Base-by-base conservation (phyloP, 2,888 invertebrate species). In the Polyommatus iphigenia region DNA sequence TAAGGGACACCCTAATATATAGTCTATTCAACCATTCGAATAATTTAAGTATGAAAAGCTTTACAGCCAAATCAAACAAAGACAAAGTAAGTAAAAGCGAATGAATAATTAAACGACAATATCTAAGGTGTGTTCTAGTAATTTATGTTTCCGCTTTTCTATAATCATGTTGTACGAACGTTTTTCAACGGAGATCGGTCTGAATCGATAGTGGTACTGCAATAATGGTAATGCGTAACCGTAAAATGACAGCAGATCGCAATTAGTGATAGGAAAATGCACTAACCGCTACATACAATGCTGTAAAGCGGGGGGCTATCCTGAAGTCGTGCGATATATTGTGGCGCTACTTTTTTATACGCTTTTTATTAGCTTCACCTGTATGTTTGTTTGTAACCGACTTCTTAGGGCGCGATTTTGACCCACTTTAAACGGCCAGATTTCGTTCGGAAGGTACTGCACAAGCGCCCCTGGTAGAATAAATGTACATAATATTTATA, bases 241-340 rank as follows among this genome's bases (percentile, higher is more conserved):
- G 92, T 91, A 92, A 93, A 93, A 92, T 93, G 93, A 93, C 91
- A 90, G 89, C 83, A 84, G 93, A 93, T 93, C 84, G 90, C 92
- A 92, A 92, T 93, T 92, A 92, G 85, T 84, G 92, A 93, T 93
- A 92, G 84, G 84, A 78, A 83, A 84, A 81, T 87, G 88, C 88
- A 87, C 85, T 86, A 80, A 81, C 82, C 85, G 85, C 85, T 41
- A 73, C 82, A 83, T 85, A 90, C 90, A 89, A 85, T 89, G 85
- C 86, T 83, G 82, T 67, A 67, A 67, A 24, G 18, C 80, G 82
- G 29, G 76, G 46, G 29, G 10, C 76, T 87, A 88, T 85, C 85
- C 80, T 82, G 50, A 50, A 79, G 13, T 18, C 77, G 24, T 46
- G 57, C 83, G 83, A 83, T 78, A 83, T 29, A 29, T 73, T 77